phyloP scores from a whole-genome alignment of 2,797 vertebrate species.

The Parauchenoglanis punctatus region DNA sequence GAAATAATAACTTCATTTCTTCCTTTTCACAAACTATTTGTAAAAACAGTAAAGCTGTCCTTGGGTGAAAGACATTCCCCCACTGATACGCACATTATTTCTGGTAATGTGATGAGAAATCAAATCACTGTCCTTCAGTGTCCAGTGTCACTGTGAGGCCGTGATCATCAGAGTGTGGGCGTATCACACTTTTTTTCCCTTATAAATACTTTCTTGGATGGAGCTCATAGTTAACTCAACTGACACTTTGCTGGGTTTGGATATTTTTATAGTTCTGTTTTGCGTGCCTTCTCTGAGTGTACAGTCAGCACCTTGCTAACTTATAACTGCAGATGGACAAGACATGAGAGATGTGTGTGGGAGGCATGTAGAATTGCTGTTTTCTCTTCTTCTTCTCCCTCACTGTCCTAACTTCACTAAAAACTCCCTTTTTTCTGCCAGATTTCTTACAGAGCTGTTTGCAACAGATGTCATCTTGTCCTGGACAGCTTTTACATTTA shows the following conservation, averaged over 20 bases:
- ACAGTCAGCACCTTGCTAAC: constrained; percentile 65
- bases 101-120: constrained; percentile 50
- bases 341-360: constrained; percentile 28
- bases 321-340: constrained; percentile 51
- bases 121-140: constrained; percentile 58
- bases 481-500: constrained; percentile 46
- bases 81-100: constrained; percentile 39
- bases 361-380: constrained; percentile 1
- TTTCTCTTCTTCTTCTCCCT: neutral
- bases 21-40: neutral
- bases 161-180: constrained; percentile 14
- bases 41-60: neutral
- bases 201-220: constrained; percentile 39
- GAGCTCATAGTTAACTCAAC: constrained; percentile 34
- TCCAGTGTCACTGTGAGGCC: constrained; percentile 50
- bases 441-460: constrained; percentile 41
- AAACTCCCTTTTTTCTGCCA: constrained; percentile 9
- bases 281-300: constrained; percentile 63
- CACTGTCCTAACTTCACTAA: neutral
- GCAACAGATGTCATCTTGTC: constrained; percentile 50
- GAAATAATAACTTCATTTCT: neutral
- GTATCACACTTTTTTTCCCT: constrained; percentile 5
- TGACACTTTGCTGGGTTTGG: constrained; percentile 58
- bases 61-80: neutral
- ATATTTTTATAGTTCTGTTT: constrained; percentile 70